Base-by-base conservation (phyloP, 2,797 vertebrate genomes). In the Hyperoplus lanceolatus region DNA sequence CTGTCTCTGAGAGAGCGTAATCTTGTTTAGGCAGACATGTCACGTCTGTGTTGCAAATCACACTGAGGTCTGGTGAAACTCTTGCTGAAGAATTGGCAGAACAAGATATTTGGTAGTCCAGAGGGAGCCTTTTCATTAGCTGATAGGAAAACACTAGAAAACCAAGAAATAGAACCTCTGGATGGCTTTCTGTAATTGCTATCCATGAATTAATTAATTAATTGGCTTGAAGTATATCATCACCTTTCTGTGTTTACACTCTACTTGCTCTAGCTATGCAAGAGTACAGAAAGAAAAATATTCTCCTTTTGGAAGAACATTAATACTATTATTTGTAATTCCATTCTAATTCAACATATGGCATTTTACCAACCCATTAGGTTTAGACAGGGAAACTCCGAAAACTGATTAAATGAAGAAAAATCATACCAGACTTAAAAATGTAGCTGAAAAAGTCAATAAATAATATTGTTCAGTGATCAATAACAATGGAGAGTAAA, bases 21-120 rank as follows among this genome's bases (percentile, higher is more conserved):
- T 75, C 48, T 36, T 57, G 3, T 18, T 77, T 42, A 67, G 41
- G n/a, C 62, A 57, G 57, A 62, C 29, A 29, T 29, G 29, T 29
- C 29, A 29, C 5, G 38, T 51, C 57, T 73, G 60, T 61, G 61
- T 69, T 64, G 75, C 69, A 76, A 59, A 9, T 73, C 41, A 56
- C 42, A 16, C 51, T n/a, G 48, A 80, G 43, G 29, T 73, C 12
- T 63, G n/a, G 5, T 55, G 55, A 39, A 65, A 67, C 38, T 56
- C 36, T 21, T 45, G 56, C 46, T 48, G 77, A 77, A 45, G 54
- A 43, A 16, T 39, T 13, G 57, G 29, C 62, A 75, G 50, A 69
- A 49, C 11, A n/a, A 55, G 43, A 63, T 62, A 57, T 70, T 66
- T 21, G 18, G 15, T 48, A 46, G 48, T 56, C 41, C 41, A 1